Base-by-base conservation (phyloP, 2,888 invertebrate genomes). In the Alcis repandata region DNA sequence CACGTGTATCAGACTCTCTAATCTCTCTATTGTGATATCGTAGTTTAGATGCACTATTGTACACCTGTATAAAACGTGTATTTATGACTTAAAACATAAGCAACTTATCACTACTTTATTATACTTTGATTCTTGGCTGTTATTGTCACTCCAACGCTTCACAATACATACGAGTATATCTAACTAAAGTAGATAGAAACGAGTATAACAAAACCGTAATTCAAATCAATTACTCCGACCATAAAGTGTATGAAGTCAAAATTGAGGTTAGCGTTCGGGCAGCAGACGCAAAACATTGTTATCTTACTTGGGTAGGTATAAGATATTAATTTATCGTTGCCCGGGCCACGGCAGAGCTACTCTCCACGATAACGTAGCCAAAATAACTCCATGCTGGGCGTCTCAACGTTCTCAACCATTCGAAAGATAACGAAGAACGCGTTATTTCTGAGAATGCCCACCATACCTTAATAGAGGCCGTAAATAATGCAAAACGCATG, bases 291-390 rank as follows among this genome's bases (percentile, higher is more conserved):
- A 80, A 80, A 83, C 82, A 87, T 83, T 79, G 82, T 85, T 88
- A 87, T 86, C 82, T 82, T 85, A 86, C 82, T 82, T 85, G 81
- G 79, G 79, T 85, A 82, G 9, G 33, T 78, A 79, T 78, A 79
- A 78, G 79, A 85, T 89, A 84, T 85, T 85, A 88, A 90, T 90
- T 90, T 88, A 91, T 89, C 84, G 82, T 83, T 85, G 86, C 85
- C 83, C 82, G 79, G 83, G 83, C 85, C 83, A 79, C 79, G 76
- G 73, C 79, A 78, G 79, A 83, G 85, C 82, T 79, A 75, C 82
- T 83, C 82, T 80, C 70, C 76, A 76, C 80, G 92, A 92, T 92
- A 92, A 90, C 79, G 84, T 87, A 84, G 89, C 91, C 91, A 87
- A 92, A 92, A 92, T 92, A 92, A 88, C 92, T 87, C 81, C 73